Percentiles rank a stretch among this genome's conserved stretches.
These are phyloP conservation scores for Subanguina moxae DNA, from an alignment of 1,140 invertebrate genomes.

Conservation along the genomic window DNA sequence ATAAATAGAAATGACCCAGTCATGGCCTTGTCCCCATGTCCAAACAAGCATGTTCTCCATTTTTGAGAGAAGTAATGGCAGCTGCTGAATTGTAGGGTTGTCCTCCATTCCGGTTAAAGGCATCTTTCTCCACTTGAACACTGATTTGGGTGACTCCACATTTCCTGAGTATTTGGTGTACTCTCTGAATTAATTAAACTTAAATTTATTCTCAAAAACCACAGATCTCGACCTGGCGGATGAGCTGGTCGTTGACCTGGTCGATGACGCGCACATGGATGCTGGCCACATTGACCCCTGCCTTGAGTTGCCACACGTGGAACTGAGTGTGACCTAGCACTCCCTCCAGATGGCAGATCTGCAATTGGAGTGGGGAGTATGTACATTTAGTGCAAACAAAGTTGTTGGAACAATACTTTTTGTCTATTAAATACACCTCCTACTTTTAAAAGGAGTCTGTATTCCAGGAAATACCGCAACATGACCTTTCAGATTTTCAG, in stretches of 20 bases:
- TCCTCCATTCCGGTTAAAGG: conserved; percentile 8
- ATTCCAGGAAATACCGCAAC: too few relatives aligned
- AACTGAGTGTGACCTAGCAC: conserved; percentile 46
- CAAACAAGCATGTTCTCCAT: neutral
- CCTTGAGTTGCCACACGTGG: conserved; percentile 55
- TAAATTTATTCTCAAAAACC: too few relatives aligned
- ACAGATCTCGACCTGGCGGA: too few relatives aligned
- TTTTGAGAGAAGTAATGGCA: conserved; percentile 82
- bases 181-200: too few relatives aligned
- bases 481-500: too few relatives aligned
- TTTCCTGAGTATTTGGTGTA: conserved; percentile 26
- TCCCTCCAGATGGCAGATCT: conserved; percentile 48
- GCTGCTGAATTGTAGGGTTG: conserved; percentile 81
- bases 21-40: neutral
- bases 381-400: too few relatives aligned
- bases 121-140: conserved; percentile 40
- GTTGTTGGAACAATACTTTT: conserved; percentile 1
- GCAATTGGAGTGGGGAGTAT: conserved; percentile 12
- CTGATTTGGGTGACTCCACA: conserved; percentile 23
- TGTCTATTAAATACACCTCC: too few relatives aligned
- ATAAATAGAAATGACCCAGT: too few relatives aligned
- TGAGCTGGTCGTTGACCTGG: conserved; percentile 47
- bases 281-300: conserved; percentile 47
- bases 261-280: conserved; percentile 44
- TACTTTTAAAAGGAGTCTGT: too few relatives aligned